phyloP scores from a whole-genome alignment of 2,797 vertebrate species.

The Erithacus rubecula region DNA sequence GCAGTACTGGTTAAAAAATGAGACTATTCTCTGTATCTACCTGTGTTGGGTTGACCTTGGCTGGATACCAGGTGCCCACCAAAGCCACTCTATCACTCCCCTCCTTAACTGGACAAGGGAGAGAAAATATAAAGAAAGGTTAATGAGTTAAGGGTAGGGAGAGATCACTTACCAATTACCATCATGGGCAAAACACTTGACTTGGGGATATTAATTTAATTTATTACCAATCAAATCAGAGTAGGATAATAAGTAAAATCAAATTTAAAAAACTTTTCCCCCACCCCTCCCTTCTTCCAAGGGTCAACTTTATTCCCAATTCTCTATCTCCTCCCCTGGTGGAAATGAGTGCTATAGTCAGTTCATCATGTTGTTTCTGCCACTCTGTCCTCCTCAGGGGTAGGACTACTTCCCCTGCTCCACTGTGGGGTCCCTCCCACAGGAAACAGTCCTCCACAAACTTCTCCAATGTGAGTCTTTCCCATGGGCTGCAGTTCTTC shows the following conservation, averaged over 20 bases:
- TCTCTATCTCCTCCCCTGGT: background rate
- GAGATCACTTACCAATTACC: background rate
- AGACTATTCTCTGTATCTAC: background rate
- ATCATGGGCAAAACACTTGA: background rate
- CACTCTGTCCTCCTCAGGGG: background rate
- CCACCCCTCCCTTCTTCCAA: background rate
- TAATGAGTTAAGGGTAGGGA: background rate
- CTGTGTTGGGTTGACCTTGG: background rate
- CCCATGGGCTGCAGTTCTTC: background rate
- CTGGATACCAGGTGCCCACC: background rate
- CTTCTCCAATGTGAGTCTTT: background rate
- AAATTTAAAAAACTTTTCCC: background rate
- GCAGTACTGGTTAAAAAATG: background rate
- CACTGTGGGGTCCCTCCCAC: background rate
- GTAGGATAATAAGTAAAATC: background rate
- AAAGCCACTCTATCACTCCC: background rate
- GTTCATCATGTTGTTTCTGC: background rate
- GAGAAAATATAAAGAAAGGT: background rate
- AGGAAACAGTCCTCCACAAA: background rate
- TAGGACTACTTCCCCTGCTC: background rate
- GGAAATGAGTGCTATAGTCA: background rate
- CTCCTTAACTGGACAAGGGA: background rate
- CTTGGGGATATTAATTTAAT: background rate
- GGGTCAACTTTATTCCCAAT: background rate
- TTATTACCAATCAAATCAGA: background rate